phyloP scores from a whole-genome alignment of 2,797 vertebrate species.

The Chloroceryle amazona region DNA sequence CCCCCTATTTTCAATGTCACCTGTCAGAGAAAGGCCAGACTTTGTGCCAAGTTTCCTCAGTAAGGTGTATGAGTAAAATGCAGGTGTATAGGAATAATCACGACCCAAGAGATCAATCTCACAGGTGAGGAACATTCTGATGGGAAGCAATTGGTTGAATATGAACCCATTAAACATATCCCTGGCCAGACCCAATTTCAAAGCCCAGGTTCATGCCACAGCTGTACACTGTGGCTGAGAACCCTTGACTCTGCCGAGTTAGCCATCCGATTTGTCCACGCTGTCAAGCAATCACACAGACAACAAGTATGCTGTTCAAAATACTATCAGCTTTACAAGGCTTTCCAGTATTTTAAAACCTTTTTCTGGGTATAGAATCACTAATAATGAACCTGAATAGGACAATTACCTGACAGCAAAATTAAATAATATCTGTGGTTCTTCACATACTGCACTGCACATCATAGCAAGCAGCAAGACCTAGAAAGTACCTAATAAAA shows the following conservation, averaged over 20 bases:
- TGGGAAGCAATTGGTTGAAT: background rate
- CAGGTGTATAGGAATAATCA: background rate
- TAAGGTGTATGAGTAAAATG: accelerated
- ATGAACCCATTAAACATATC: background rate
- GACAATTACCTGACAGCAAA: background rate
- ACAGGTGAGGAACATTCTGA: background rate
- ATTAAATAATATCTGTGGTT: background rate
- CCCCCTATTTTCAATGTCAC: accelerated
- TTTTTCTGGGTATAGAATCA: background rate
- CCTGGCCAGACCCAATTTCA: background rate
- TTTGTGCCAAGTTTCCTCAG: background rate
- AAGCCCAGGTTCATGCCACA: background rate
- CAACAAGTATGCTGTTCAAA: background rate
- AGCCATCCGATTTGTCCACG: background rate
- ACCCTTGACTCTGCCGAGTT: background rate
- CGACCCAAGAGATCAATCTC: background rate
- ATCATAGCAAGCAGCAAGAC: background rate
- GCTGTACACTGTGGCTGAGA: background rate
- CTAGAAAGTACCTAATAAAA: background rate
- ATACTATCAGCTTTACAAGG: background rate
- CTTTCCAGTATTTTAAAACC: background rate
- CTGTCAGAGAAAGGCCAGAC: background rate
- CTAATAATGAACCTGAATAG: background rate
- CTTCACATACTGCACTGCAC: background rate
- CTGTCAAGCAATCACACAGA: background rate